Conservation (phyloP, 2,797 vertebrate species). For the Crenuchus spilurus region DNA sequence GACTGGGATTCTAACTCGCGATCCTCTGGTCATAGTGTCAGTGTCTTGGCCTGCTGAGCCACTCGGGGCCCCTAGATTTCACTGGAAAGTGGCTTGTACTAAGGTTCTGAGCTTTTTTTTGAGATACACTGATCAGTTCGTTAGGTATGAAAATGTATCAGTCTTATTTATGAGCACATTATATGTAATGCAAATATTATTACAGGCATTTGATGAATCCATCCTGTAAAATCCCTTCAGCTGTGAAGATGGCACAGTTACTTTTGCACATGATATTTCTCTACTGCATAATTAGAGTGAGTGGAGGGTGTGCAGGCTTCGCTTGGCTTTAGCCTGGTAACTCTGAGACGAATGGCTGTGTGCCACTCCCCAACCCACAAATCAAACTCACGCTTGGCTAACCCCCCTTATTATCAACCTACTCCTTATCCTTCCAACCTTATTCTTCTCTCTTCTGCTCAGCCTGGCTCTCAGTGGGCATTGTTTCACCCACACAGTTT, state of each 20-base stretch:
- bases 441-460: neutral
- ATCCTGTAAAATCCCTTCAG: conserved; percentile 6
- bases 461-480: neutral
- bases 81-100: too few relatives aligned
- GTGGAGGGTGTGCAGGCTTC: conserved; percentile 2
- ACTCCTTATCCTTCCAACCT: conserved; percentile 1
- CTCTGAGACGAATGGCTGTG: conserved; percentile 34
- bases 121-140: too few relatives aligned
- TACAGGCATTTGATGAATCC: conserved; percentile 16
- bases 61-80: too few relatives aligned
- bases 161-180: neutral
- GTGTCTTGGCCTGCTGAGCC: too few relatives aligned
- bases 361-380: conserved; percentile 36
- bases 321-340: conserved; percentile 11
- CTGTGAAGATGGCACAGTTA: conserved; percentile 33
- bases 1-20: too few relatives aligned
- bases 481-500: conserved; percentile 21
- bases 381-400: conserved; percentile 28
- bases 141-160: neutral
- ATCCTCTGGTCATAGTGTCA: too few relatives aligned
- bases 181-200: conserved; percentile 35
- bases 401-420: conserved; percentile 20
- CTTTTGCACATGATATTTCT: conserved; percentile 25
- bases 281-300: conserved; percentile 21
- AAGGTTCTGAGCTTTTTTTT: too few relatives aligned